Conservation (phyloP, 2,113 vertebrate genomes). For the Trinectes maculatus region DNA sequence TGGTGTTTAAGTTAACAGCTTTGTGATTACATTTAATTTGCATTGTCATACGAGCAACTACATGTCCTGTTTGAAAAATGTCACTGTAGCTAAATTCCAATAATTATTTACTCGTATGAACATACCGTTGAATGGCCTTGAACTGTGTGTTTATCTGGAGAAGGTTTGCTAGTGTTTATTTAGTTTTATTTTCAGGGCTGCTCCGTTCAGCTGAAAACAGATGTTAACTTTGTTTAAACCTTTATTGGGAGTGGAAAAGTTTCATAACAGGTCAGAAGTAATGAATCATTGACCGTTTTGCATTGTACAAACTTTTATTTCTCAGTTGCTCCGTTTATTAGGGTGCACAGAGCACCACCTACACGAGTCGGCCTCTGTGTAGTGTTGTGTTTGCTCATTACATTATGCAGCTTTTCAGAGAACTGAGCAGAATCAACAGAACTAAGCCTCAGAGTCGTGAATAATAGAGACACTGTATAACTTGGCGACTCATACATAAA, state of each 20-base stretch:
- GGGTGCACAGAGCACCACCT: neutral
- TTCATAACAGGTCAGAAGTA: neutral
- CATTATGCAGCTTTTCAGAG: slow-evolving; percentile 6
- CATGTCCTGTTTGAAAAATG: neutral
- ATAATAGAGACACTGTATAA: slow-evolving; percentile 20
- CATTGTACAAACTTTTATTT: neutral
- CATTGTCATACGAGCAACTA: slow-evolving; percentile 10
- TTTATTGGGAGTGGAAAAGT: neutral
- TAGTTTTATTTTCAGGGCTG: neutral
- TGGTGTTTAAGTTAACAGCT: slow-evolving; percentile 14
- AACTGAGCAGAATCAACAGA: slow-evolving; percentile 4
- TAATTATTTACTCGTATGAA: slow-evolving; percentile 7
- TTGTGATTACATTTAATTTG: slow-evolving; percentile 17
- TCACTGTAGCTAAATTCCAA: neutral
- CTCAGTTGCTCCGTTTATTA: neutral
- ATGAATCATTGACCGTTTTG: neutral
- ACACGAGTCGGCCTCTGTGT: neutral
- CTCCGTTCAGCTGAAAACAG: neutral
- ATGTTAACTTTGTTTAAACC: neutral
- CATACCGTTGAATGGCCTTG: neutral
- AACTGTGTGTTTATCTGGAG: neutral
- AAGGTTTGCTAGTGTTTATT: neutral
- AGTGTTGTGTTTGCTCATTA: slow-evolving; percentile 17
- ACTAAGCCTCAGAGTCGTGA: slow-evolving; percentile 8
- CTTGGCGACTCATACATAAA: slow-evolving; percentile 37